phyloP scores from a whole-genome alignment of 2,888 invertebrate genomes.

The Autographa gamma region DNA sequence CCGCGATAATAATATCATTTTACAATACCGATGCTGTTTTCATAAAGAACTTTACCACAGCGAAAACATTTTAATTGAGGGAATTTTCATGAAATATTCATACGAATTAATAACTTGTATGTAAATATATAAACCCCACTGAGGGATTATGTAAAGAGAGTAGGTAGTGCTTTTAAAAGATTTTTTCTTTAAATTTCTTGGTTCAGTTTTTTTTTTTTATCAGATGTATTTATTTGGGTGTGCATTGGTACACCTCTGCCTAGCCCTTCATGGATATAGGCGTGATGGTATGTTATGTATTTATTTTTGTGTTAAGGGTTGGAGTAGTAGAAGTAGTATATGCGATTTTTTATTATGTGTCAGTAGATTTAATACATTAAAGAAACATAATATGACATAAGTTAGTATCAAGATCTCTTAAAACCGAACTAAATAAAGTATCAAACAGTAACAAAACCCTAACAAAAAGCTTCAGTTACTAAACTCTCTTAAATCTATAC shows the following conservation, averaged over 20 bases:
- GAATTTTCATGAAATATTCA: conserved; percentile 2
- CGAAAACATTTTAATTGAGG: conserved; percentile 3
- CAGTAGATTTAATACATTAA: too few species aligned
- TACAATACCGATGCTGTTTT: background rate
- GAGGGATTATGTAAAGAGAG: background rate
- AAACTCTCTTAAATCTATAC: conserved; percentile 8
- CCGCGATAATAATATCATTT: background rate
- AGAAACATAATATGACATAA: too few species aligned
- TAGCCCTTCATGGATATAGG: too few species aligned
- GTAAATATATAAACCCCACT: background rate
- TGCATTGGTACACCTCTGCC: too few species aligned
- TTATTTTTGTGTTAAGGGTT: too few species aligned
- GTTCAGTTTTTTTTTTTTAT: background rate
- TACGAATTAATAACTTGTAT: background rate
- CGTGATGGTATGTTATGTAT: too few species aligned
- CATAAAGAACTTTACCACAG: background rate
- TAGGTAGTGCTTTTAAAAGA: background rate
- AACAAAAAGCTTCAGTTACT: background rate
- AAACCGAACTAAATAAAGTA: background rate
- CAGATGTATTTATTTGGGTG: background rate
- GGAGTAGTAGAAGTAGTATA: too few species aligned
- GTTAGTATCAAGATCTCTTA: background rate
- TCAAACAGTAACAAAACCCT: background rate
- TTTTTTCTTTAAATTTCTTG: background rate
- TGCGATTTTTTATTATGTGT: too few species aligned